Evolutionary conservation across 2,797 vertebrate genomes (phyloP).

Genomic region (Petrocephalus schoutedeni): DNA sequence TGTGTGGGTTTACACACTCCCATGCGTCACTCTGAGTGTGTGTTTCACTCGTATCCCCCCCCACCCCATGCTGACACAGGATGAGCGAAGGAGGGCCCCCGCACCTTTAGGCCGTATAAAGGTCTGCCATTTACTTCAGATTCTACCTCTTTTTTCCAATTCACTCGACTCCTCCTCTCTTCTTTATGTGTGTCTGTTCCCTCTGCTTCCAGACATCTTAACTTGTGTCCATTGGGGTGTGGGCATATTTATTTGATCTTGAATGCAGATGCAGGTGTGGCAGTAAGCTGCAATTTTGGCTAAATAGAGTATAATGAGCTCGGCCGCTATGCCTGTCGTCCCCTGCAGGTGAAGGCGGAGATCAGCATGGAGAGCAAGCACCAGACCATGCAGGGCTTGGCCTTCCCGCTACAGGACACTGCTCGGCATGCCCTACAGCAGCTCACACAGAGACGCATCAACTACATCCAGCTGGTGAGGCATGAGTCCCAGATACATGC

Average conservation of each 20-base stretch:
- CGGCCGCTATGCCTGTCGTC: neutral
- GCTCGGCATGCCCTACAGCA: conserved; percentile 83
- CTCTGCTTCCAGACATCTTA: neutral
- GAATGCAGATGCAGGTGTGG: neutral
- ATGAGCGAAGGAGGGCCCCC: conserved; percentile 59
- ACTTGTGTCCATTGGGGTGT: neutral
- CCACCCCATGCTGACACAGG: conserved; percentile 46
- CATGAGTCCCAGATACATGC: neutral
- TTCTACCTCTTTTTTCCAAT: neutral
- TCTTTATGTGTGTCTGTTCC: neutral
- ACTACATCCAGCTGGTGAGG: conserved; percentile 94
- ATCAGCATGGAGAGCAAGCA: conserved; percentile 91
- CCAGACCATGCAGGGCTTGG: conserved; percentile 86
- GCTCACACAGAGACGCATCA: conserved; percentile 82
- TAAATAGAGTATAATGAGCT: neutral
- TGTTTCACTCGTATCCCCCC: conserved; percentile 12
- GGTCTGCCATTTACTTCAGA: conserved; percentile 41
- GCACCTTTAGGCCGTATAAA: conserved; percentile 60
- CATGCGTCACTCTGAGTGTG: neutral
- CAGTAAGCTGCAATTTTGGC: neutral
- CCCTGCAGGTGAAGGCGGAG: conserved; percentile 82
- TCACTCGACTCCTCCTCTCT: neutral
- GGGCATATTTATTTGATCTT: neutral
- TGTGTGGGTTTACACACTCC: neutral
- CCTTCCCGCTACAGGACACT: conserved; percentile 85